Percentiles rank a stretch among this genome's conserved stretches.
Evolutionary conservation across 2,113 vertebrate species (phyloP).

Genomic region (Dipodomys stephensi): DNA sequence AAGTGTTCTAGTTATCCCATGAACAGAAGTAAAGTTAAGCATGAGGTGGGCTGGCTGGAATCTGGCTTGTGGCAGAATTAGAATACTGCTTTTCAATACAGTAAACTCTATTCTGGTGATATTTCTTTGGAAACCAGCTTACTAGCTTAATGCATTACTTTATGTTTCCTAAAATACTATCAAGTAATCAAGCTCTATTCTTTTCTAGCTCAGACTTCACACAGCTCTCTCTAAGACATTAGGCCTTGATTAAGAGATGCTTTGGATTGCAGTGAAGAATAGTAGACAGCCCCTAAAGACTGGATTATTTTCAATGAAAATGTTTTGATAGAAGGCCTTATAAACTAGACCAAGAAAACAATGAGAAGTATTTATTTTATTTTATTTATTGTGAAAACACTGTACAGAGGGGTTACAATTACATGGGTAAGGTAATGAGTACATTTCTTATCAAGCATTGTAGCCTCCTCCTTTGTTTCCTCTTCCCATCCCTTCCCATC

Average conservation of each 20-base stretch:
- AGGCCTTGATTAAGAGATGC: constrained; percentile 44
- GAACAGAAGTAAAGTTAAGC: background rate
- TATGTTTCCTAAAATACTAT: background rate
- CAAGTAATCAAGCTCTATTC: constrained; percentile 19
- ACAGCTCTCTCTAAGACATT: constrained; percentile 30
- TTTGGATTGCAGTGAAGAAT: constrained; percentile 38
- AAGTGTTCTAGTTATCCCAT: background rate
- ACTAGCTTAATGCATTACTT: background rate
- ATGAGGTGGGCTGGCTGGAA: background rate
- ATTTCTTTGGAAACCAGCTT: constrained; percentile 16
- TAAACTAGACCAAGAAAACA: constrained; percentile 31
- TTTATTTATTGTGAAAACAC: too few species aligned
- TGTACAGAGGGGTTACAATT: too few species aligned
- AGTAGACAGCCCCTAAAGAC: constrained; percentile 71
- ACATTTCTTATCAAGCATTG: too few species aligned
- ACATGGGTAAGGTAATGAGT: too few species aligned
- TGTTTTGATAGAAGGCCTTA: constrained; percentile 57
- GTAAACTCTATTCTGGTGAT: background rate
- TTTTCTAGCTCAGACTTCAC: background rate
- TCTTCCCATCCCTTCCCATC: too few species aligned
- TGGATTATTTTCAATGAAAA: constrained; percentile 42
- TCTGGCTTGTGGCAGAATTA: background rate
- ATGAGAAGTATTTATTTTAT: constrained; percentile 28
- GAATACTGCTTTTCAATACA: constrained; percentile 7
- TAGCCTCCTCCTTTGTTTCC: too few species aligned